These are phyloP conservation scores for Allophyes oxyacanthae DNA, from an alignment of 2,888 invertebrate genomes.

Conservation along the genomic window DNA sequence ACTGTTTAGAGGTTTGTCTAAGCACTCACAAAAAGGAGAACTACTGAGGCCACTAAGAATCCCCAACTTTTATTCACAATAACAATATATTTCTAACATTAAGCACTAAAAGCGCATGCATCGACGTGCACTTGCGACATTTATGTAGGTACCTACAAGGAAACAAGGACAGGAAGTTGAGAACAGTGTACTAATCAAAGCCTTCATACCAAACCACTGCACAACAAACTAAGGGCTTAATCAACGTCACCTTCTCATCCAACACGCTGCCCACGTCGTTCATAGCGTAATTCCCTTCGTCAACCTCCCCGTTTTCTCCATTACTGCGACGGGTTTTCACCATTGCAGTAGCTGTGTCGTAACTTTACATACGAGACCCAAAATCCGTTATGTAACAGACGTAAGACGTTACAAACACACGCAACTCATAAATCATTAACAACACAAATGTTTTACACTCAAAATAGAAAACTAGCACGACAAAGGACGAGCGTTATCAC, in stretches of 20 bases:
- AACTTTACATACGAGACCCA: conserved; percentile 74
- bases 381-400: conserved; percentile 74
- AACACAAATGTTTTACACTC: conserved; percentile 63
- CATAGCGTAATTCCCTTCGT: conserved; percentile 83
- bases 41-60: conserved; percentile 10
- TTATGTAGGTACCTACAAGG: conserved; percentile 60
- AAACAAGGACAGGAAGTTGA: conserved; percentile 78
- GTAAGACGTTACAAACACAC: conserved; percentile 69
- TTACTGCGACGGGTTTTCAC: conserved; percentile 89
- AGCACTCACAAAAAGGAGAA: conserved; percentile 10
- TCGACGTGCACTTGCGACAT: conserved; percentile 66
- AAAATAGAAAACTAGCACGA: conserved; percentile 73
- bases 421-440: conserved; percentile 66
- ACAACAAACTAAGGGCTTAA: conserved; percentile 68
- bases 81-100: conserved; percentile 32
- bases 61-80: conserved; percentile 30
- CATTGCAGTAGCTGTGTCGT: conserved; percentile 80
- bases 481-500: conserved; percentile 82
- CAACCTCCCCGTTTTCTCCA: conserved; percentile 87
- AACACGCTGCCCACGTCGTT: conserved; percentile 86
- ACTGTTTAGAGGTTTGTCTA: conserved; percentile 1
- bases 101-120: conserved; percentile 78
- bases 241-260: conserved; percentile 86
- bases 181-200: conserved; percentile 68
- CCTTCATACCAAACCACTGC: conserved; percentile 64